Percentiles rank a stretch among this genome's conserved stretches.
phyloP scores from a whole-genome alignment of 2,113 vertebrate genomes.

The Connochaetes taurinus region DNA sequence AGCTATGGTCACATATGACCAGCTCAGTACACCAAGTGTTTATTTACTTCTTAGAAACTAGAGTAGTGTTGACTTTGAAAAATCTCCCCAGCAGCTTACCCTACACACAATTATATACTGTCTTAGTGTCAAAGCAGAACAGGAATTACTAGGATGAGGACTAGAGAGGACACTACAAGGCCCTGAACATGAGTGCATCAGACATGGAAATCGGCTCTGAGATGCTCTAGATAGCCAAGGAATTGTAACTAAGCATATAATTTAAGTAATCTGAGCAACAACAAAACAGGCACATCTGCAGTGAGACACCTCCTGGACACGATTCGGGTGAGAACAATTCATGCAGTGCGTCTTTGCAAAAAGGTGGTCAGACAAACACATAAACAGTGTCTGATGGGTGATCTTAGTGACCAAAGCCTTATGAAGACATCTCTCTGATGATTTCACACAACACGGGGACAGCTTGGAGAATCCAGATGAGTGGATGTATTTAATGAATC shows the following conservation, averaged over 20 bases:
- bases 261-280: background rate
- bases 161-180: background rate
- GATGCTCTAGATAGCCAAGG: background rate
- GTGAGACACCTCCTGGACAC: background rate
- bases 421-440: background rate
- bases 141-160: background rate
- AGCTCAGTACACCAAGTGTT: background rate
- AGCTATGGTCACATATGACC: accelerated
- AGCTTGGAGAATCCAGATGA: background rate
- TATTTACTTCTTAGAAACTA: background rate
- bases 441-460: background rate
- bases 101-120: background rate
- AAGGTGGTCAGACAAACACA: too few relatives aligned
- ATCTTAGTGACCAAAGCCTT: background rate
- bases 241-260: background rate
- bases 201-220: background rate
- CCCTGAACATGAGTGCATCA: background rate
- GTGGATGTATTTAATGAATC: background rate
- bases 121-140: background rate
- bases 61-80: background rate
- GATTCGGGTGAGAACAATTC: background rate
- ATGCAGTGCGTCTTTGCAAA: background rate
- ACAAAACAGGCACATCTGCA: background rate
- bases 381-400: accelerated
- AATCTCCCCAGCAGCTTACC: background rate